These are phyloP conservation scores for Drosophila kepulauana DNA, from an alignment of 1,140 invertebrate species.

Conservation along the genomic window DNA sequence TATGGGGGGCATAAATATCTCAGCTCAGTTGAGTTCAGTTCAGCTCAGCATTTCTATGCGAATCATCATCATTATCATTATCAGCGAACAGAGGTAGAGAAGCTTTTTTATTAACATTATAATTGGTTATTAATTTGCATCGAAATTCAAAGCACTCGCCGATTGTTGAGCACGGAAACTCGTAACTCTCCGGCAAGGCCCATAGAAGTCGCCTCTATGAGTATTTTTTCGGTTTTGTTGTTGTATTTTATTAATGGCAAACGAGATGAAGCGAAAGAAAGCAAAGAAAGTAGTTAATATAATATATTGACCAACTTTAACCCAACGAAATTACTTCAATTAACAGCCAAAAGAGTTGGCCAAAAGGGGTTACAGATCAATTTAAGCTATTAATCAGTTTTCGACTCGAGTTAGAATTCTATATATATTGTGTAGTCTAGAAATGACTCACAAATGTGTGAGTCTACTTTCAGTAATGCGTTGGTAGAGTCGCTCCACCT, in stretches of 20 bases:
- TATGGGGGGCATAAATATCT: conserved; percentile 25
- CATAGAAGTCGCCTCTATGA: conserved; percentile 14
- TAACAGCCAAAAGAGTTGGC: conserved; percentile 41
- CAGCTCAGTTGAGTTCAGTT: not conserved
- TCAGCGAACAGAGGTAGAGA: conserved; percentile 16
- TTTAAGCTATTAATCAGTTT: conserved; percentile 37
- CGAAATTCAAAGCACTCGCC: conserved; percentile 59
- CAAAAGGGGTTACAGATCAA: conserved; percentile 58
- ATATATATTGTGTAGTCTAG: not conserved
- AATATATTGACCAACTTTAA: conserved; percentile 36
- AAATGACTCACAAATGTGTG: conserved; percentile 50
- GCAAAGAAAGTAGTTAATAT: conserved; percentile 44
- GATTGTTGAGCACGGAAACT: conserved; percentile 38
- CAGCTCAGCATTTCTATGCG: conserved; percentile 28
- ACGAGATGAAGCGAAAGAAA: conserved; percentile 48
- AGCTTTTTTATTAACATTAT: conserved; percentile 64
- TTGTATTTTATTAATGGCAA: conserved; percentile 21
- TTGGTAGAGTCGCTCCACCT: conserved; percentile 39
- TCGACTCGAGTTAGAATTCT: conserved; percentile 22
- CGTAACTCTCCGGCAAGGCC: conserved; percentile 1
- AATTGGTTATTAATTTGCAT: conserved; percentile 80
- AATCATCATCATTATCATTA: conserved; percentile 23
- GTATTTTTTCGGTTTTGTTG: conserved; percentile 2
- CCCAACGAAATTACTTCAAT: conserved; percentile 59
- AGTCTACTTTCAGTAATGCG: conserved; percentile 32